These are phyloP conservation scores for Enteromius viviparus DNA, from an alignment of 2,797 vertebrate species.

Conservation along the genomic window DNA sequence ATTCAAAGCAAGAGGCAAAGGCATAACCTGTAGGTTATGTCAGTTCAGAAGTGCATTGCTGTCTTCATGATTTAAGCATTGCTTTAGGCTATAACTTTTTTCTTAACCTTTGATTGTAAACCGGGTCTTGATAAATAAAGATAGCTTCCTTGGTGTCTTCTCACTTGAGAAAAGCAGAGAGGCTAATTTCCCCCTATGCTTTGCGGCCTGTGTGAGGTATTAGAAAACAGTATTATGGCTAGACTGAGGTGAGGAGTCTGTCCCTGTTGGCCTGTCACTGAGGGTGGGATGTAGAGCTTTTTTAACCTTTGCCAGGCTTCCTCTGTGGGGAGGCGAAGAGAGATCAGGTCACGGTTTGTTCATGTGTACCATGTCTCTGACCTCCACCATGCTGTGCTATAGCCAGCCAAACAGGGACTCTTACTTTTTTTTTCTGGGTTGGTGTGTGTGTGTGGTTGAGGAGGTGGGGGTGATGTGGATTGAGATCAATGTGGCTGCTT, in stretches of 20 bases:
- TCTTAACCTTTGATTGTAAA: not conserved
- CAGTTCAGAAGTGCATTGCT: constrained; percentile 8
- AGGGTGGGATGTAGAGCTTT: constrained; percentile 84
- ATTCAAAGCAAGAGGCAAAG: constrained; percentile 57
- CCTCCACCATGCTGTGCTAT: constrained; percentile 87
- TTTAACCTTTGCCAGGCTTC: constrained; percentile 97
- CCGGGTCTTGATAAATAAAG: constrained; percentile 42
- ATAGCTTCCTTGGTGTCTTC: constrained; percentile 29
- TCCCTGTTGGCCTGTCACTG: constrained; percentile 54
- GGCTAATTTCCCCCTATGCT: constrained; percentile 62
- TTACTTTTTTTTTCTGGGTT: constrained; percentile 80
- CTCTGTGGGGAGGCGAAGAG: constrained; percentile 89
- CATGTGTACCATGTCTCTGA: constrained; percentile 89
- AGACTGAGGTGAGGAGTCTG: constrained; percentile 49
- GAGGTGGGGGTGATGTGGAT: constrained; percentile 65
- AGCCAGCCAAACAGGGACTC: constrained; percentile 90
- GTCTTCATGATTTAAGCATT: not conserved
- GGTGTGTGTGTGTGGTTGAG: constrained; percentile 59
- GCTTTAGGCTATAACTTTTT: not conserved
- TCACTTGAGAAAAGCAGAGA: constrained; percentile 62
- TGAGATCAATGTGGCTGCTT: constrained; percentile 91
- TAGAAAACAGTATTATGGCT: constrained; percentile 63
- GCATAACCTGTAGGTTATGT: constrained; percentile 52
- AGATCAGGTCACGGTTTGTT: constrained; percentile 93
- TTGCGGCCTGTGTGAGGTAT: constrained; percentile 65